phyloP scores from a whole-genome alignment of 2,888 invertebrate genomes.

The Caenorhabditis sp. region DNA sequence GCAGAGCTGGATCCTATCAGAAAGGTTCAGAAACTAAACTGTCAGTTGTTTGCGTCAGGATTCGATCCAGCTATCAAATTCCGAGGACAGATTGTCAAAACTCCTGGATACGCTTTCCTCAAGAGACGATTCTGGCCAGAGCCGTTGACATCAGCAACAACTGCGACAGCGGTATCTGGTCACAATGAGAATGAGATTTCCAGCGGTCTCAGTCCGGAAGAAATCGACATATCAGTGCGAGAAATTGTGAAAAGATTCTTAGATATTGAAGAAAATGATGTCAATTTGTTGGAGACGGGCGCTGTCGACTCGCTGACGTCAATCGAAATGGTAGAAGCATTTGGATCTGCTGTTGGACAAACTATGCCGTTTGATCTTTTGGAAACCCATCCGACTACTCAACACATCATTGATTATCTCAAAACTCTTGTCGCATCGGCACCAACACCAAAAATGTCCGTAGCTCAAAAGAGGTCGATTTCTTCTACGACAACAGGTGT shows the following conservation, averaged over 20 bases:
- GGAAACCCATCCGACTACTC: conserved; percentile 52
- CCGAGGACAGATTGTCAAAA: conserved; percentile 56
- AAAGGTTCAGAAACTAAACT: conserved; percentile 58
- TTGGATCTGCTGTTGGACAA: conserved; percentile 56
- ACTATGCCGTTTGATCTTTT: conserved; percentile 64
- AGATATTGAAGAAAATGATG: conserved; percentile 51
- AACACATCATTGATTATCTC: conserved; percentile 48
- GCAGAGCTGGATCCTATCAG: conserved; percentile 31
- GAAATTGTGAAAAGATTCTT: conserved; percentile 55
- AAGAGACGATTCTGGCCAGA: conserved; percentile 67
- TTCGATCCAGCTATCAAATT: conserved; percentile 50
- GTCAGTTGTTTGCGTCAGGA: conserved; percentile 55
- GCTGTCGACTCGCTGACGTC: conserved; percentile 62
- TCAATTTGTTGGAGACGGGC: conserved; percentile 51
- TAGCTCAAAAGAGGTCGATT: background rate
- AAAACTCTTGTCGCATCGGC: conserved; percentile 28
- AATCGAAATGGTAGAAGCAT: conserved; percentile 63
- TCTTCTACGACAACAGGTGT: background rate
- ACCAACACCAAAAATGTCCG: background rate
- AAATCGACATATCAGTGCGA: conserved; percentile 22
- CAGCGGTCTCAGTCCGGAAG: conserved; percentile 2
- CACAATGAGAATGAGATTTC: background rate
- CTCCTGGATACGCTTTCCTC: conserved; percentile 63
- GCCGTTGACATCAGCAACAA: background rate
- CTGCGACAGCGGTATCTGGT: background rate